Evolutionary conservation across 2,113 vertebrate genomes (phyloP).

Genomic region (Pyxicephalus adspersus): DNA sequence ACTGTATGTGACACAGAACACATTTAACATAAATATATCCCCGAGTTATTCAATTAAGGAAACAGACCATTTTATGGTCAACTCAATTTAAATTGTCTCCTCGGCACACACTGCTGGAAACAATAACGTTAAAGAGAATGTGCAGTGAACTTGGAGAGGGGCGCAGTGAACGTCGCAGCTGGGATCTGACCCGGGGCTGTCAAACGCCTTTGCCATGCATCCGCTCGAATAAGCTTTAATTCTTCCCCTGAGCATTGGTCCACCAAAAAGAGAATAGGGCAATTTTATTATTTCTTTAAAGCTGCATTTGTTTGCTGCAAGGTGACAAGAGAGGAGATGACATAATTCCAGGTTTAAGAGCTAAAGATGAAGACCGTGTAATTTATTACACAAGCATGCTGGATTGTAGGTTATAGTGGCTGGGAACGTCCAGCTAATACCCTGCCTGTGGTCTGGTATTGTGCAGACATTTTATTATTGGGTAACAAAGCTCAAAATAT

Average conservation of each 20-base stretch:
- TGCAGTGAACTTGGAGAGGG: slow-evolving; percentile 38
- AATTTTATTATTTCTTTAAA: slow-evolving; percentile 42
- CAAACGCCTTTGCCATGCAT: slow-evolving; percentile 43
- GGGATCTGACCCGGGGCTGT: slow-evolving; percentile 46
- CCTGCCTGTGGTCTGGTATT: too few species aligned
- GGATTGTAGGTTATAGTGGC: too few species aligned
- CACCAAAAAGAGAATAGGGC: slow-evolving; percentile 34
- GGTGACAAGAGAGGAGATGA: slow-evolving; percentile 44
- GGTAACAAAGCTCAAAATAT: too few species aligned
- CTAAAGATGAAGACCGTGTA: too few species aligned
- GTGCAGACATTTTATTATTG: too few species aligned
- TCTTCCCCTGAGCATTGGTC: slow-evolving; percentile 40
- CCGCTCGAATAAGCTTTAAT: slow-evolving; percentile 46
- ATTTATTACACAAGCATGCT: too few species aligned
- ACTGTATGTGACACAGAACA: slow-evolving; percentile 52
- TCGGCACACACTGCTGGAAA: slow-evolving; percentile 33
- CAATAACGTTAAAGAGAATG: slow-evolving; percentile 48
- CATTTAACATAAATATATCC: slow-evolving; percentile 53
- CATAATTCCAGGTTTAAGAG: background rate
- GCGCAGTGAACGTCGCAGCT: slow-evolving; percentile 46
- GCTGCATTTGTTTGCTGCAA: slow-evolving; percentile 45
- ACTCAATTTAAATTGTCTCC: slow-evolving; percentile 48
- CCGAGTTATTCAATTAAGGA: slow-evolving; percentile 56
- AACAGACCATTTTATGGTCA: slow-evolving; percentile 53
- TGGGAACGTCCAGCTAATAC: too few species aligned